Percentiles rank a stretch among this genome's conserved stretches.
Conservation (phyloP, 2,888 invertebrate genomes). For the Cheilosia impressa region DNA sequence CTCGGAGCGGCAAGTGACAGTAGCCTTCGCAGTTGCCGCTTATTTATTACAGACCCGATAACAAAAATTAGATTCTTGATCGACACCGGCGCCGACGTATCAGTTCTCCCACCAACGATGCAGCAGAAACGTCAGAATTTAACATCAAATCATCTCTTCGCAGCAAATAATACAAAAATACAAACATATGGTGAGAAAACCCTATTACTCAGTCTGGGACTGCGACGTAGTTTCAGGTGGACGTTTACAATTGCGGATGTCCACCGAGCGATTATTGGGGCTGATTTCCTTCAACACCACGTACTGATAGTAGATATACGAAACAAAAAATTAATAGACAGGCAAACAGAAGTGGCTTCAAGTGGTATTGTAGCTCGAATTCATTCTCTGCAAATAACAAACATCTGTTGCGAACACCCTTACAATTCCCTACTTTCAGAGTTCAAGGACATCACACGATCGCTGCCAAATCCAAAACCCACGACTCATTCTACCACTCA, state of each 20-base stretch:
- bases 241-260: slow-evolving; percentile 5
- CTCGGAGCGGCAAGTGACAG: too few relatives aligned
- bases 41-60: too few relatives aligned
- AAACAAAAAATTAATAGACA: too few relatives aligned
- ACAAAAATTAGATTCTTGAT: too few relatives aligned
- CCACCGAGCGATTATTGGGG: slow-evolving; percentile 1
- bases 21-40: too few relatives aligned
- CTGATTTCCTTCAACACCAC: slow-evolving; percentile 12
- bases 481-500: neutral
- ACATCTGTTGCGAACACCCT: slow-evolving; percentile 12
- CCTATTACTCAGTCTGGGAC: neutral
- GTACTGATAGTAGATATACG: slow-evolving; percentile 17
- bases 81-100: too few relatives aligned
- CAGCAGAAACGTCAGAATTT: slow-evolving; percentile 7
- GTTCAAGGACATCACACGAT: slow-evolving; percentile 14
- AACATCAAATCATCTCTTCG: neutral
- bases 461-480: neutral
- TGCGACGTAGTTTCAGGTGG: slow-evolving; percentile 18
- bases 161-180: slow-evolving; percentile 13
- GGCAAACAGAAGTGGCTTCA: too few relatives aligned
- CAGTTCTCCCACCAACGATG: neutral
- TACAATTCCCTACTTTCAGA: slow-evolving; percentile 22
- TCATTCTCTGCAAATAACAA: slow-evolving; percentile 7
- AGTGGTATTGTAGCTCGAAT: slow-evolving; percentile 1
- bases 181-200: slow-evolving; percentile 12